Percentiles rank a stretch among this genome's conserved stretches.
phyloP scores from a whole-genome alignment of 2,797 vertebrate genomes.

The Coregonus sp. region DNA sequence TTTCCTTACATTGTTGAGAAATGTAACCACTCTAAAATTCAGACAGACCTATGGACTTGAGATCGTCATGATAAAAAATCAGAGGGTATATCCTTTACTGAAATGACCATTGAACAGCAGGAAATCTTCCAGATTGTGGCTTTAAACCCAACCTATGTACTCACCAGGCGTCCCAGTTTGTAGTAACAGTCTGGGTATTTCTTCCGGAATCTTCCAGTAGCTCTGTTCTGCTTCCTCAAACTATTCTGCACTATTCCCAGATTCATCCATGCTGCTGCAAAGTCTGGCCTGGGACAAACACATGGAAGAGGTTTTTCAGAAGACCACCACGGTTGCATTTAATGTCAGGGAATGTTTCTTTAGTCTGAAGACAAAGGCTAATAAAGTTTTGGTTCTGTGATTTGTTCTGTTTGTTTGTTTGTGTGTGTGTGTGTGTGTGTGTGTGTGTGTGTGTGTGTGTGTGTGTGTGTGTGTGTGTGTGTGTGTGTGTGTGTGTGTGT shows the following conservation, averaged over 20 bases:
- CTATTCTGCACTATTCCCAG: slow-evolving; percentile 98
- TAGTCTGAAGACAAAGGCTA: background rate
- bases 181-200: slow-evolving; percentile 99
- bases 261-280: slow-evolving; percentile 99
- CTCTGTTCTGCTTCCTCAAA: slow-evolving; percentile 89
- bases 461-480: no score
- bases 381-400: no score
- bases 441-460: no score
- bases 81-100: no score
- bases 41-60: no score
- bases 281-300: slow-evolving; percentile 82
- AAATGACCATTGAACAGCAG: no score
- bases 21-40: no score
- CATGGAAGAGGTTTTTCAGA: background rate
- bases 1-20: no score
- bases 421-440: no score
- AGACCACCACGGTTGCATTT: background rate
- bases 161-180: slow-evolving; percentile 95
- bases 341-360: background rate
- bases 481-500: background rate
- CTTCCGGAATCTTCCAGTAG: slow-evolving; percentile 92
- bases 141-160: slow-evolving; percentile 34
- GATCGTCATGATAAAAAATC: background rate
- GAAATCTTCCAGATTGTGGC: background rate
- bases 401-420: no score